Evolutionary conservation across 2,797 vertebrate species (phyloP), one percentile per base, ranked within the genome.

Genomic region (Muscicapa comitata): DNA sequence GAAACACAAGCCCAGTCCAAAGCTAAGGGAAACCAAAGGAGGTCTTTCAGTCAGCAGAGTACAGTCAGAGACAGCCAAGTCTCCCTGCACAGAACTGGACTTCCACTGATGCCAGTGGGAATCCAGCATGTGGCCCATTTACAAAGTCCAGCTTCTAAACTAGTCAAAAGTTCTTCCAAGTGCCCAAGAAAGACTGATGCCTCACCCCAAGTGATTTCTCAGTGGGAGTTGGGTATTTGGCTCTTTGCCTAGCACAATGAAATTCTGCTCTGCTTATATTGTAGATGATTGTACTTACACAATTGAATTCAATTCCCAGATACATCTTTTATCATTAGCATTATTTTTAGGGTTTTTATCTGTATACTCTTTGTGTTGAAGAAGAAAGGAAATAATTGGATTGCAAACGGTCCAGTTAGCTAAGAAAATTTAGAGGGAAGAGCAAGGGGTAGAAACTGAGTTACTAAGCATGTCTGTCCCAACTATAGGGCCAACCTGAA

Each of bases 341-440:
- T 88, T 81, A 72, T 55, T 93, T 90, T 91, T 65, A 83, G 47
- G 61, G 31, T 21, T 94, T 86, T 86, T 35, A 82, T 92, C 35
- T 86, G 23, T 68, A 67, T 45, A 50, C 16, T 31, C 35, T 78
- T 90, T 76, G 65, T 86, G 48, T 65, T 65, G 29, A 86, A 68
- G 74, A 76, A 88, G 23, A 90, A 94, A 70, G 12, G 19, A 72
- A 86, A n/a, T 66, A 76, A 81, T 2, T 38, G 38, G 29, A 89
- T 43, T 77, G 57, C 47, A 79, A 61, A 50, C 0, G 2, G 17
- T 29, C 28, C n/a, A 51, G 28, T 9, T 72, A 57, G n/a, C 35
- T 24, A 35, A 86, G 40, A 53, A 79, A 68, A 76, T n/a, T 1
- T 38, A 25, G 33, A 75, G 23, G 29, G 28, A 81, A 70, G 13